Conservation (phyloP, 30 jellyfish, hydroid and myxozoan species). For the Rhopilema esculentum region DNA sequence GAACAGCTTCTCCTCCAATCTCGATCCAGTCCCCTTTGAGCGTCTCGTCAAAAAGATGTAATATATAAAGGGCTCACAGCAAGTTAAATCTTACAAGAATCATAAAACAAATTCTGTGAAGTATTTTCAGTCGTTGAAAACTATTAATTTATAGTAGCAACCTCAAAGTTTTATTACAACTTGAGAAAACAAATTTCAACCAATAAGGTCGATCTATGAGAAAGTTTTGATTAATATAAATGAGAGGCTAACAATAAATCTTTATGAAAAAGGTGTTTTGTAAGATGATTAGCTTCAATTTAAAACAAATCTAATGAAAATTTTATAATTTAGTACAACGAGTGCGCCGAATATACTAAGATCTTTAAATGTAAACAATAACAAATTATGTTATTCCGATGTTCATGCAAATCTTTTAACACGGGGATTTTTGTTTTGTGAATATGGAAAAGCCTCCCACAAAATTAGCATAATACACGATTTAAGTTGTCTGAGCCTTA, state of each 20-base stretch:
- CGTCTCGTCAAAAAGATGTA: too few relatives aligned
- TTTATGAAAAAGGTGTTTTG: background rate
- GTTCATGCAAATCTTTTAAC: background rate
- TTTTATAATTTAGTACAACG: background rate
- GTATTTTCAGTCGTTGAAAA: too few relatives aligned
- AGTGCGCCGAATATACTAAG: background rate
- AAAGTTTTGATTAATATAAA: background rate
- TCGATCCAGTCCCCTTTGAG: too few relatives aligned
- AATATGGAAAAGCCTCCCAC: background rate
- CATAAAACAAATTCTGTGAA: too few relatives aligned
- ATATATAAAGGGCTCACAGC: too few relatives aligned
- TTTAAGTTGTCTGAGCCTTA: constrained; percentile 1
- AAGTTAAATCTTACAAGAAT: too few relatives aligned
- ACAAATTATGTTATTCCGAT: background rate
- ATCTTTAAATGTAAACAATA: background rate
- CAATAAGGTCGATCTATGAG: background rate
- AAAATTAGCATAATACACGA: constrained; percentile 13
- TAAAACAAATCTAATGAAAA: too few relatives aligned
- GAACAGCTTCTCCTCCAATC: too few relatives aligned
- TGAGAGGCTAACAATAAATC: background rate
- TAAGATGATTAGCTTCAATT: background rate
- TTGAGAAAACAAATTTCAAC: too few relatives aligned
- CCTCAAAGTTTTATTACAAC: too few relatives aligned
- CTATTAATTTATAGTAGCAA: too few relatives aligned
- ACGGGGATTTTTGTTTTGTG: background rate